Base-by-base conservation (phyloP, 2,888 invertebrate genomes). In the Pseudoips prasinana region DNA sequence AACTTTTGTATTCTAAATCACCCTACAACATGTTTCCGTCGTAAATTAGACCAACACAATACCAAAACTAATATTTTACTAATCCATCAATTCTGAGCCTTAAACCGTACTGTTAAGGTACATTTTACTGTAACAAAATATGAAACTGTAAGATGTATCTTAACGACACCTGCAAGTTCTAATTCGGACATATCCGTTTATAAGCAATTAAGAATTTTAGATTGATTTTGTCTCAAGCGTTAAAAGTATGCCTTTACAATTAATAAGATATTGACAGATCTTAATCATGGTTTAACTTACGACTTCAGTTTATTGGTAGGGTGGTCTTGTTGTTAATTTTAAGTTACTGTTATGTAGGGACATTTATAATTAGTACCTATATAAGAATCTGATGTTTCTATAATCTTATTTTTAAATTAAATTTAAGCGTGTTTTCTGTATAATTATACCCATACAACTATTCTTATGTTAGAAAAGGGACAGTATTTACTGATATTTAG, bases 311-410 rank as follows among this genome's bases (percentile, higher is more conserved):
- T 5, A 14, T 14, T 5, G 14, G n/a, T 20, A 20, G 20, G 20
- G 20, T 7, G 7, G 14, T 20, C 2, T 38, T 40, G 49, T 44
- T 28, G 18, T 42, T 33, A 39, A 8, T 31, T 36, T 39, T 33
- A 32, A 22, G 27, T 42, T 24, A 53, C 17, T 32, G 39, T 30
- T 51, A 31, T 31, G 7, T 38, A 41, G 55, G 54, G 54, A 55
- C 54, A 55, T 55, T 55, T 58, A 58, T 44, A 46, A 34, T 54
- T 37, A 55, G 43, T 20, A 20, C 7, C 3, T n/a, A n/a, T n/a
- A n/a, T n/a, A n/a, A n/a, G n/a, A 5, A 20, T 14, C 14, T 14
- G 14, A 14, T 20, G 20, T 20, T 18, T 20, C n/a, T 5, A 20
- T 5, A 20, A 20, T 5, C 20, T 20, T 20, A 20, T 20, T 20